Evolutionary conservation across 1,140 invertebrate species (phyloP).

Genomic region (Oedothorax gibbosus): DNA sequence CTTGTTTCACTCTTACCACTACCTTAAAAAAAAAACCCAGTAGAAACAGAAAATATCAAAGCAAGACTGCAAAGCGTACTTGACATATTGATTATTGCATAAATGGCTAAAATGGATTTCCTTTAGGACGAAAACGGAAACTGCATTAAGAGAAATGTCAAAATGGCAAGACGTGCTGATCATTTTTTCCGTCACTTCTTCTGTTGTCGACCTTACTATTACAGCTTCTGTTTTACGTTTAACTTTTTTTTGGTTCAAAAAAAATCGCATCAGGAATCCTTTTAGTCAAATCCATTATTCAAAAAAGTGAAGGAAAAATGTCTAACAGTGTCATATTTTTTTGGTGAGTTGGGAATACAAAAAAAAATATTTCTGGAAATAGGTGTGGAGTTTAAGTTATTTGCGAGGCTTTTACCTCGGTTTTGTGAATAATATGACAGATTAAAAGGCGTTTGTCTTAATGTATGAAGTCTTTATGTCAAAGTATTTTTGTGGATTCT

Average conservation of each 20-base stretch:
- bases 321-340: constrained; percentile 21
- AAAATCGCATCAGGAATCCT: constrained; percentile 14
- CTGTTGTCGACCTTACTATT: constrained; percentile 3
- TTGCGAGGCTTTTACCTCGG: too few species aligned
- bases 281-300: constrained; percentile 55
- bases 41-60: background rate
- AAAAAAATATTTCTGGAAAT: background rate
- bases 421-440: too few species aligned
- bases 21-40: background rate
- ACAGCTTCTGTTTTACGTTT: constrained; percentile 6
- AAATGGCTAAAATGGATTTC: constrained; percentile 45
- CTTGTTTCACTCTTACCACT: background rate
- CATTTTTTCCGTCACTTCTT: background rate
- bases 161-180: background rate
- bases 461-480: too few species aligned
- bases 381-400: too few species aligned
- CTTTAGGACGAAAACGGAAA: constrained; percentile 21
- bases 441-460: too few species aligned
- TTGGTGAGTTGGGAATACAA: background rate
- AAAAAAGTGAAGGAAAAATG: constrained; percentile 34
- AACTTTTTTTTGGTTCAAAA: background rate
- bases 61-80: background rate
- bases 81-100: constrained; percentile 47
- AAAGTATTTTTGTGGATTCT: too few species aligned
- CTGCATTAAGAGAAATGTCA: constrained; percentile 49